phyloP scores from a whole-genome alignment of 2,888 invertebrate species.

The Hoplodrina ambigua region DNA sequence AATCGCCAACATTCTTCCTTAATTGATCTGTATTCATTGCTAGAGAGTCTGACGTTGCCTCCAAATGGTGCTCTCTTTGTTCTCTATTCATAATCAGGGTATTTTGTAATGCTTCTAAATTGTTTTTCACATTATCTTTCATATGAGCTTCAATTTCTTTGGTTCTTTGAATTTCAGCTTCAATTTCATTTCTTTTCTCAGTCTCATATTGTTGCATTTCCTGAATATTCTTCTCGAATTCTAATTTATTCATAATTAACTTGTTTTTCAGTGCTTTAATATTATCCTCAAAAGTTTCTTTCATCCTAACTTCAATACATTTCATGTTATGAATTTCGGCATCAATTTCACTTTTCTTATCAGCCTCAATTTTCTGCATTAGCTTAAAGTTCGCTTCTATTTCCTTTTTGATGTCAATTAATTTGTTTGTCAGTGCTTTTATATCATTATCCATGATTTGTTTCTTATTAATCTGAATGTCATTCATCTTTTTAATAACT shows the following conservation, averaged over 20 bases:
- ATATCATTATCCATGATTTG: constrained; percentile 13
- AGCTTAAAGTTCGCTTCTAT: constrained; percentile 28
- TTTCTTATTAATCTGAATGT: constrained; percentile 29
- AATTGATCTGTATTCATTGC: no score
- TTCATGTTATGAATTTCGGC: constrained; percentile 28
- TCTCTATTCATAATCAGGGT: no score
- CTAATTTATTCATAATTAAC: constrained; percentile 19
- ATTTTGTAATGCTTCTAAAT: constrained; percentile 11
- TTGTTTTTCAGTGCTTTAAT: constrained; percentile 15
- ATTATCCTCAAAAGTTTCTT: constrained; percentile 25
- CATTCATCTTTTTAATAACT: constrained; percentile 19
- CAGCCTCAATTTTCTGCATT: constrained; percentile 24
- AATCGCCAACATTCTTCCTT: neutral
- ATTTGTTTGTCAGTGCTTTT: constrained; percentile 15
- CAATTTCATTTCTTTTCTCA: constrained; percentile 25
- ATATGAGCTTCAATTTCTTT: constrained; percentile 16
- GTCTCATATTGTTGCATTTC: constrained; percentile 33
- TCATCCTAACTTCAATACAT: constrained; percentile 27
- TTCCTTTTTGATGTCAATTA: constrained; percentile 30
- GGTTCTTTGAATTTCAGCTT: constrained; percentile 35
- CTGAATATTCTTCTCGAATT: constrained; percentile 21
- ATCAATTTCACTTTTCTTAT: constrained; percentile 27
- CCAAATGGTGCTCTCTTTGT: no score
- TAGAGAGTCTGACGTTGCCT: no score
- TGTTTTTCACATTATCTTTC: constrained; percentile 15